Percentiles rank a stretch among this genome's conserved stretches.
These are phyloP conservation scores for Frieseomelitta varia DNA, from an alignment of 1,140 invertebrate species.

Conservation along the genomic window DNA sequence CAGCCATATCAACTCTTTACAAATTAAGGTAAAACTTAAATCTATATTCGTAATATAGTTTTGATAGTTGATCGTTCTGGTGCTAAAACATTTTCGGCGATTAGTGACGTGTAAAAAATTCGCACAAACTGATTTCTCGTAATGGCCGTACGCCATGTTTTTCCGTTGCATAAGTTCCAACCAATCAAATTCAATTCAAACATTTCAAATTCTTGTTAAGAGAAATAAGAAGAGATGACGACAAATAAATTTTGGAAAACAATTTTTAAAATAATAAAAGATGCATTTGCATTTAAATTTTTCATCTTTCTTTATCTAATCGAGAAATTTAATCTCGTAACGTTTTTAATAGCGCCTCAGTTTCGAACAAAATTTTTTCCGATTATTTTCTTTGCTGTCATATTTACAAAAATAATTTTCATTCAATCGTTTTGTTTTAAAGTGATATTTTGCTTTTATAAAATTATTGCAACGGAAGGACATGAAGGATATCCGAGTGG, in stretches of 20 bases:
- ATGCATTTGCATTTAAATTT: not conserved
- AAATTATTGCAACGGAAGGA: slow-evolving; percentile 32
- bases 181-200: slow-evolving; percentile 15
- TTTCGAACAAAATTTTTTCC: not conserved
- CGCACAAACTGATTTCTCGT: slow-evolving; percentile 46
- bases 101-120: not conserved
- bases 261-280: not conserved
- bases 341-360: too few relatives aligned
- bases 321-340: not conserved
- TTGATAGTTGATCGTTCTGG: not conserved
- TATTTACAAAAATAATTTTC: not conserved
- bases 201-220: not conserved
- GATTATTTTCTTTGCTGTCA: not conserved
- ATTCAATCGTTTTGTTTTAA: not conserved
- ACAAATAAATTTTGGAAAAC: not conserved
- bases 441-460: slow-evolving; percentile 11
- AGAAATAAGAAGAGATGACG: not conserved
- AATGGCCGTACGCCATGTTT: slow-evolving; percentile 25
- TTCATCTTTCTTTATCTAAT: not conserved
- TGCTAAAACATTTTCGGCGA: not conserved
- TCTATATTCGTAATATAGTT: not conserved
- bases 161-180: slow-evolving; percentile 33
- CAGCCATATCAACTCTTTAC: not conserved
- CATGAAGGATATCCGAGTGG: slow-evolving; percentile 13
- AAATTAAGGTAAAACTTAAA: not conserved